Conservation (phyloP, 2,797 vertebrate species). For the Neosalanx taihuensis region DNA sequence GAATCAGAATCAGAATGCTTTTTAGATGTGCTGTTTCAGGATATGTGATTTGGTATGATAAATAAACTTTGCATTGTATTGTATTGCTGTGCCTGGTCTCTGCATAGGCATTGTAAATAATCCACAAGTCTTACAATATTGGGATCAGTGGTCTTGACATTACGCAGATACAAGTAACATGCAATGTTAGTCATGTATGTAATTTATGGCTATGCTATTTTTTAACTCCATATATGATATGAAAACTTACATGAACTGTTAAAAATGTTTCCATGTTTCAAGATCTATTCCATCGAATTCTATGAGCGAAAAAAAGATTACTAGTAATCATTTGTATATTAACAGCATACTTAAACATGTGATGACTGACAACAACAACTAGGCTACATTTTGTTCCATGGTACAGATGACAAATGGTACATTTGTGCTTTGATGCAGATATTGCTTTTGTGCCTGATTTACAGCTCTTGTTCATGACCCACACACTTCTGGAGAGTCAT, state of each 20-base stretch:
- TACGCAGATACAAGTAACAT: not conserved
- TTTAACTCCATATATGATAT: not conserved
- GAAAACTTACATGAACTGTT: not conserved
- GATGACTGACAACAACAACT: constrained; percentile 45
- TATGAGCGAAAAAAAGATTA: constrained; percentile 16
- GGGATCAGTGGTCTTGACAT: not conserved
- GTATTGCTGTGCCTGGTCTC: not conserved
- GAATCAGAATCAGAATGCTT: constrained; percentile 13
- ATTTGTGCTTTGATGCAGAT: constrained; percentile 46
- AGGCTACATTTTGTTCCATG: constrained; percentile 30
- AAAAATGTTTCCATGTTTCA: not conserved
- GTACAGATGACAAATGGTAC: not conserved
- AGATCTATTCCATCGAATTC: not conserved
- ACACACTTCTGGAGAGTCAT: constrained; percentile 43
- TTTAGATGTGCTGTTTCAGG: not conserved
- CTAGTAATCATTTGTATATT: constrained; percentile 7
- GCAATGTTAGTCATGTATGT: not conserved
- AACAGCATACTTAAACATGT: constrained; percentile 38
- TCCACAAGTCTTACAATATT: not conserved
- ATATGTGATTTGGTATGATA: not conserved
- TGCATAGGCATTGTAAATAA: not conserved
- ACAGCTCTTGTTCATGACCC: constrained; percentile 50
- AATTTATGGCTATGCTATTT: not conserved
- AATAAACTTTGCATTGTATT: not conserved
- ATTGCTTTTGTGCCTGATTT: constrained; percentile 54